Conservation (phyloP, 2,888 invertebrate genomes). For the Perizoma flavofasciatum region DNA sequence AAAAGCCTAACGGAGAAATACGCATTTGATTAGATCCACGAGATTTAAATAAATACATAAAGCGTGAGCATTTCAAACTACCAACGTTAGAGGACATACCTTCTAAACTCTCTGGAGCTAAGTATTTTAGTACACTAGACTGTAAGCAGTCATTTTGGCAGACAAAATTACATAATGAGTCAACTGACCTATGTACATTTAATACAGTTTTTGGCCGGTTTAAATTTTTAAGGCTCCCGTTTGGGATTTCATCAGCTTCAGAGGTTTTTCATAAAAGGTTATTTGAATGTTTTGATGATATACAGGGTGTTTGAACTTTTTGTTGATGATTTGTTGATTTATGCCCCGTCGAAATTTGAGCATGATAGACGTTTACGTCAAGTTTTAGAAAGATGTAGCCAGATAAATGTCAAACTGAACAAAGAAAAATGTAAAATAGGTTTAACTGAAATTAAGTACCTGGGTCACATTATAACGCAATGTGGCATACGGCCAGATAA, state of each 20-base stretch:
- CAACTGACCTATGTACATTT: conserved; percentile 38
- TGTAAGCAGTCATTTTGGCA: conserved; percentile 35
- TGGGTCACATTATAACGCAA: conserved; percentile 32
- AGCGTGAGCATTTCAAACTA: conserved; percentile 35
- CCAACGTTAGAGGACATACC: conserved; percentile 36
- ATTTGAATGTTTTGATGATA: conserved; percentile 31
- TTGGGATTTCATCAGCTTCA: conserved; percentile 37
- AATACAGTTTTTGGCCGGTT: conserved; percentile 40
- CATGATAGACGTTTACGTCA: conserved; percentile 23
- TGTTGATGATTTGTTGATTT: conserved; percentile 35
- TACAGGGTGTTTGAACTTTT: conserved; percentile 34
- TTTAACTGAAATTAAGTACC: conserved; percentile 31
- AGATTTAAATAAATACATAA: conserved; percentile 38
- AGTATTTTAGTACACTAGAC: conserved; percentile 38
- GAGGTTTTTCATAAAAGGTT: conserved; percentile 40
- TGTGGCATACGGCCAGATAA: conserved; percentile 35
- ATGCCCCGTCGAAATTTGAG: conserved; percentile 8
- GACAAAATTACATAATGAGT: conserved; percentile 23
- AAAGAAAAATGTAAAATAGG: conserved; percentile 35
- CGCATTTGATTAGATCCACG: conserved; percentile 42
- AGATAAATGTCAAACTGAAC: conserved; percentile 36
- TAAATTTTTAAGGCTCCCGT: conserved; percentile 39
- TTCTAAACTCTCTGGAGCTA: conserved; percentile 26
- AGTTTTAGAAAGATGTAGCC: conserved; percentile 28
- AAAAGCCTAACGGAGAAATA: conserved; percentile 40